Base-by-base conservation (phyloP, 2,797 vertebrate genomes). In the Acanthurus leucopareius region DNA sequence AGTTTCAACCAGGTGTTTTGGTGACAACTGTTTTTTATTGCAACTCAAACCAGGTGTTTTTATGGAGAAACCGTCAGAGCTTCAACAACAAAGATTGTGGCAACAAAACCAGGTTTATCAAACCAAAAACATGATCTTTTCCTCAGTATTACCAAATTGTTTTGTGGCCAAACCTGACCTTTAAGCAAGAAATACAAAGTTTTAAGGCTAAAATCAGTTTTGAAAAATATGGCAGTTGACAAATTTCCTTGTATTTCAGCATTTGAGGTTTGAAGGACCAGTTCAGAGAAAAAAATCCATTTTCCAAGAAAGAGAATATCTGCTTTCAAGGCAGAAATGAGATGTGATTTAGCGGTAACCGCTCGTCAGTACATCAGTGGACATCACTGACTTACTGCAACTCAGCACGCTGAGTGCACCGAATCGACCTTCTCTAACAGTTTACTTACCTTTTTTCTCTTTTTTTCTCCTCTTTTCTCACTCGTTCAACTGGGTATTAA, bases 401-500 rank as follows among this genome's bases (percentile, higher is more conserved):
- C 72, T 86, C 82, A 67, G 61, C 35, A 75, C 20, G 9, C 45
- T 47, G 45, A 83, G 79, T 32, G 59, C 42, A 42, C 44, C 47
- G 51, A 62, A 63, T 66, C 2, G 0, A 70, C 73, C 62, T 62
- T 61, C 56, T 22, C 35, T 25, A 51, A 19, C 1, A 0, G 22
- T 76, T 67, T 67, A 51, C 65, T 64, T 73, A 66, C 52, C 44
- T 77, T 78, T 83, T 40, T 10, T n/a, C 28, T 49, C 28, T 22
- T 58, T 42, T 51, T 58, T 59, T 71, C 54, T 64, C 35, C n/a
- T 64, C 75, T 82, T 48, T 78, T 77, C 72, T 73, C 32, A 22
- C 77, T 80, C 14, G 14, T 89, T 90, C 80, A 86, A 64, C 79
- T 82, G 83, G 84, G 82, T 88, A 88, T 89, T 91, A 92, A 93